Conservation (phyloP, 23 tunicate genomes). For the Trididemnum nubilum region DNA sequence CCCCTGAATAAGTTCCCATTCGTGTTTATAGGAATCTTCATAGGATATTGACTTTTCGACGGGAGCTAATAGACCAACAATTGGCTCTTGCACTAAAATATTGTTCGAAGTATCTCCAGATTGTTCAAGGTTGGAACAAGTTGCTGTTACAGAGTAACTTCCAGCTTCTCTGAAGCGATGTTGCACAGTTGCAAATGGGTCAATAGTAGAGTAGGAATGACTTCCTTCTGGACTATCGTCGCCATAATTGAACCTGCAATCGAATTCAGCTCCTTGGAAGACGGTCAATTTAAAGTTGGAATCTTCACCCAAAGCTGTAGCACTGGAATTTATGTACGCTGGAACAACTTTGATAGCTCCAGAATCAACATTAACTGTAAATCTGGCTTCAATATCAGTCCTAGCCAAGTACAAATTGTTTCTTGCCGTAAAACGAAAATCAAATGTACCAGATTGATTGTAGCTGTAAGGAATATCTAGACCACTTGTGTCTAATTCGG, state of each 20-base stretch:
- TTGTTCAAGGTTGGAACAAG: constrained; percentile 31
- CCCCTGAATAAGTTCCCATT: constrained; percentile 53
- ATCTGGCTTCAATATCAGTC: background rate
- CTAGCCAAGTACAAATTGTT: background rate
- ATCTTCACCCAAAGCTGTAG: background rate
- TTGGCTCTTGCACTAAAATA: constrained; percentile 25
- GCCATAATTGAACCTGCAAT: background rate
- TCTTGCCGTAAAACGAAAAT: background rate
- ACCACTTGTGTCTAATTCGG: background rate
- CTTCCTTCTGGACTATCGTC: background rate
- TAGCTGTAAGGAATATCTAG: background rate
- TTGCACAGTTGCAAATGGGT: background rate
- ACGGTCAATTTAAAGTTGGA: background rate
- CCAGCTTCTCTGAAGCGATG: constrained; percentile 52
- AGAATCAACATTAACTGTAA: background rate
- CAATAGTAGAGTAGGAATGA: background rate
- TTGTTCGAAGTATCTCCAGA: background rate
- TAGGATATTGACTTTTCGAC: constrained; percentile 34
- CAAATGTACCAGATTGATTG: background rate
- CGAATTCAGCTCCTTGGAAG: background rate
- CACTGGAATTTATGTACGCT: background rate
- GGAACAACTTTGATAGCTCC: background rate
- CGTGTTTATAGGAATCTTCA: constrained; percentile 36
- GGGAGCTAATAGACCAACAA: constrained; percentile 27
- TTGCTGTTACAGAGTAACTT: background rate